Conservation (phyloP, 1,140 invertebrate genomes). For the Bombus waltoni region DNA sequence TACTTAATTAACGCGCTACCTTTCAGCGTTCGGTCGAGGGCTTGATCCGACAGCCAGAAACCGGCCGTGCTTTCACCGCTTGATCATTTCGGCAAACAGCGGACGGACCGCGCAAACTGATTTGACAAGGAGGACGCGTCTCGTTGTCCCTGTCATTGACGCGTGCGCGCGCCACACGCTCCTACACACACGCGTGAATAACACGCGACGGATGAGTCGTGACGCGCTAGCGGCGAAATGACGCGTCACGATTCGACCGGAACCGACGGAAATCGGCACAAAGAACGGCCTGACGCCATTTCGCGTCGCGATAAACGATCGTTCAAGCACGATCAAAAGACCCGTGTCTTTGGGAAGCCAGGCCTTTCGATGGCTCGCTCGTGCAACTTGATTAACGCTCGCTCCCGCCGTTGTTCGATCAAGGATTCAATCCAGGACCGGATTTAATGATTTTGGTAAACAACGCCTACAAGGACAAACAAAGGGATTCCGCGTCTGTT, state of each 20-base stretch:
- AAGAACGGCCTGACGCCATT: slow-evolving; percentile 3
- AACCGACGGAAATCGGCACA: slow-evolving; percentile 1
- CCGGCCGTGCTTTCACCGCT: slow-evolving; percentile 49
- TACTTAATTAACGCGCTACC: slow-evolving; percentile 71
- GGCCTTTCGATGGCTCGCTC: neutral
- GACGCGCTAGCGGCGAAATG: too few species aligned
- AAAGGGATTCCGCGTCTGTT: slow-evolving; percentile 42
- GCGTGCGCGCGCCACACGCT: neutral
- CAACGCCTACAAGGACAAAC: slow-evolving; percentile 38
- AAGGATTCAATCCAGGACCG: slow-evolving; percentile 23
- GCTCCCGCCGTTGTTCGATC: slow-evolving; percentile 16
- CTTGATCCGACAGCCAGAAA: slow-evolving; percentile 57
- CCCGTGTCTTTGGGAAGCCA: neutral
- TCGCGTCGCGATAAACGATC: slow-evolving; percentile 7
- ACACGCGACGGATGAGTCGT: too few species aligned
- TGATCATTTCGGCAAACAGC: slow-evolving; percentile 69
- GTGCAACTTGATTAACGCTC: slow-evolving; percentile 28
- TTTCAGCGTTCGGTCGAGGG: slow-evolving; percentile 57
- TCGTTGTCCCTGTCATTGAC: neutral
- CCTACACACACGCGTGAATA: too few species aligned
- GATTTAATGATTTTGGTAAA: slow-evolving; percentile 52
- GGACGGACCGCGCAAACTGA: slow-evolving; percentile 45
- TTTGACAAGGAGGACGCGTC: slow-evolving; percentile 52
- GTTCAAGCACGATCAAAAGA: slow-evolving; percentile 1
- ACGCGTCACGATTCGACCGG: neutral